Evolutionary conservation across 2,113 vertebrate genomes (phyloP), one percentile per base, ranked within the genome.

Genomic region (Zootoca vivipara): DNA sequence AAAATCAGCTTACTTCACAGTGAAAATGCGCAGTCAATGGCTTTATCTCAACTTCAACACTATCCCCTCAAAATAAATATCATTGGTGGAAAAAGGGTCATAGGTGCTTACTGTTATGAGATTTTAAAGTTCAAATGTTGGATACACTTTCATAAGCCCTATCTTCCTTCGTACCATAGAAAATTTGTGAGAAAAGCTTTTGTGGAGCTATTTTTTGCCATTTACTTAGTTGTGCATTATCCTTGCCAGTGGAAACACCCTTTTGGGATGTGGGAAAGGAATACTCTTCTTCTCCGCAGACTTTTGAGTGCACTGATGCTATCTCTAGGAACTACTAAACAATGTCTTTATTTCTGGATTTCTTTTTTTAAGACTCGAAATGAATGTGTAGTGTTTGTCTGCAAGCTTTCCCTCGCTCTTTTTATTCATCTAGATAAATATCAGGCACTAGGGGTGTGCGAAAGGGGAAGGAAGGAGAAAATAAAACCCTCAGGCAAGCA

Each of bases 141-240:
- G 90, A 92, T 93, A 91, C 24, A 77, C 88, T 92, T 93, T 79
- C 78, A 91, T 92, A 83, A 94, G 86, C 86, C 0, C 0, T 58
- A 70, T 94, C 95, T 96, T 96, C 95, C 95, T 97, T 96, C 95
- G 95, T 95, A 95, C 93, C 94, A 95, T 93, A 95, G 95, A 96
- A 95, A 90, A 90, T 85, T 82, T 95, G 89, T 90, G 92, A 92
- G 92, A 94, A 95, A 94, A 93, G 85, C 92, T 93, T 92, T 95
- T 84, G 93, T 94, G 91, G 87, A 94, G 82, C 93, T 95, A 89
- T 95, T 96, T 52, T 95, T 92, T 97, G 93, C 85, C 78, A 35
- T 88, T 91, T 93, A 85, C 94, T 96, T 90, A 86, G 83, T 81
- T 85, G 87, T 89, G 86, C 92, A 92, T 89, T 92, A 85, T 91